Evolutionary conservation across 2,888 invertebrate species (phyloP).

Genomic region (Calephelis perditalis): DNA sequence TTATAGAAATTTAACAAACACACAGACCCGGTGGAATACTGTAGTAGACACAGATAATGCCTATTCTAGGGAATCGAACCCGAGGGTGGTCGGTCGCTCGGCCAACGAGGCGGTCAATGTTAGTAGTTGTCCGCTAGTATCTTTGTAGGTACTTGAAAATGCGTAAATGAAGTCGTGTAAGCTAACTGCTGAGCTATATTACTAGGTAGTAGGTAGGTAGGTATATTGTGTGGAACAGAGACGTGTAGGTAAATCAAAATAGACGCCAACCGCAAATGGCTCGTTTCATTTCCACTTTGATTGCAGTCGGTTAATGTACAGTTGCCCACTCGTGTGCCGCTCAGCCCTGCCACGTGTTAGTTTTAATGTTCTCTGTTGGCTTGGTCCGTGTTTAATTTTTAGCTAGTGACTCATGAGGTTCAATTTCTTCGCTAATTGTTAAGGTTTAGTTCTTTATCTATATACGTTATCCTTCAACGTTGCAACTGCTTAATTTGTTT

Average conservation of each 20-base stretch:
- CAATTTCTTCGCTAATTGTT: too few species aligned
- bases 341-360: slow-evolving; percentile 34
- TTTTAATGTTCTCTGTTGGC: slow-evolving; percentile 32
- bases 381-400: background rate
- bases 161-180: background rate
- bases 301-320: slow-evolving; percentile 44
- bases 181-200: too few species aligned
- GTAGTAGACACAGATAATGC: too few species aligned
- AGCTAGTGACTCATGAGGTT: background rate
- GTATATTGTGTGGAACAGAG: slow-evolving; percentile 5
- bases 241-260: slow-evolving; percentile 30
- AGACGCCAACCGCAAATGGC: slow-evolving; percentile 43
- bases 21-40: too few species aligned
- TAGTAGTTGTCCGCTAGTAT: too few species aligned
- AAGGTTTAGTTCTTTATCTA: too few species aligned
- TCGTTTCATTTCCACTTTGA: slow-evolving; percentile 42
- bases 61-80: too few species aligned
- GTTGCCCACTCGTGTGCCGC: slow-evolving; percentile 35
- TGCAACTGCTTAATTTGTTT: too few species aligned
- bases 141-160: background rate
- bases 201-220: background rate
- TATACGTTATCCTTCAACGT: too few species aligned
- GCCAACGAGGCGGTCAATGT: too few species aligned
- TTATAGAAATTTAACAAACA: too few species aligned
- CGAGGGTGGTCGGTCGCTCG: too few species aligned